A percentile compares a stretch with the other conserved stretches of the same genome.
These are phyloP conservation scores for Neoitamus cyanurus DNA, from an alignment of 2,888 invertebrate genomes.

Conservation along the genomic window DNA sequence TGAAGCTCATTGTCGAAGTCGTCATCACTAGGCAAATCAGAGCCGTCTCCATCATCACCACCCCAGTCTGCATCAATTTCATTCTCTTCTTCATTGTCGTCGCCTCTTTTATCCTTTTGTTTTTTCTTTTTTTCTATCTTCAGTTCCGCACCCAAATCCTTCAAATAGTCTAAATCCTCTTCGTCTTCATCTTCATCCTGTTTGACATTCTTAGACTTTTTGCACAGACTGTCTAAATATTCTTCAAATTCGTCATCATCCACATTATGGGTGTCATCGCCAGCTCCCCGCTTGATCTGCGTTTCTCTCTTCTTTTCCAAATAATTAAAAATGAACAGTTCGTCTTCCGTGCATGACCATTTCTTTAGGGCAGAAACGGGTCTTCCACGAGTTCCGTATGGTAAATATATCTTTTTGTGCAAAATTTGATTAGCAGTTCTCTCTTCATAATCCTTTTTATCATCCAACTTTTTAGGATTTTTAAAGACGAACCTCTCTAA, in stretches of 20 bases:
- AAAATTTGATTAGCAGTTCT: slow-evolving; percentile 54
- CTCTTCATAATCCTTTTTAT: slow-evolving; percentile 65
- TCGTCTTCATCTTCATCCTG: slow-evolving; percentile 69
- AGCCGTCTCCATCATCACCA: slow-evolving; percentile 60
- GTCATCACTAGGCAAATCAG: slow-evolving; percentile 56
- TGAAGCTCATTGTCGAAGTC: slow-evolving; percentile 66
- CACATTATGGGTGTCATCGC: slow-evolving; percentile 74
- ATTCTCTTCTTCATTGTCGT: slow-evolving; percentile 62
- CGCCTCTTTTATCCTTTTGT: slow-evolving; percentile 58
- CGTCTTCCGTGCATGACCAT: slow-evolving; percentile 88
- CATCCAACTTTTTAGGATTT: slow-evolving; percentile 80
- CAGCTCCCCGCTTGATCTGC: slow-evolving; percentile 61
- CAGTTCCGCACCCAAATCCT: slow-evolving; percentile 71
- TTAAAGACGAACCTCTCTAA: slow-evolving; percentile 95
- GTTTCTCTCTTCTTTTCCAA: slow-evolving; percentile 69
- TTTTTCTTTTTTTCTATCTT: slow-evolving; percentile 56
- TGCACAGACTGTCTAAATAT: slow-evolving; percentile 67
- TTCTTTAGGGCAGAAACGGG: slow-evolving; percentile 79
- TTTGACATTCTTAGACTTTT: slow-evolving; percentile 70
- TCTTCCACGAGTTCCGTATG: slow-evolving; percentile 77
- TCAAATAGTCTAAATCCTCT: slow-evolving; percentile 75
- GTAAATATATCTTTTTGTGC: slow-evolving; percentile 72
- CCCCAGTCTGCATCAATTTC: slow-evolving; percentile 63
- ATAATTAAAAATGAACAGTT: slow-evolving; percentile 73
- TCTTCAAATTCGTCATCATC: slow-evolving; percentile 70